These are phyloP conservation scores for Torymus tubicola DNA, from an alignment of 2,888 invertebrate genomes.

Conservation along the genomic window DNA sequence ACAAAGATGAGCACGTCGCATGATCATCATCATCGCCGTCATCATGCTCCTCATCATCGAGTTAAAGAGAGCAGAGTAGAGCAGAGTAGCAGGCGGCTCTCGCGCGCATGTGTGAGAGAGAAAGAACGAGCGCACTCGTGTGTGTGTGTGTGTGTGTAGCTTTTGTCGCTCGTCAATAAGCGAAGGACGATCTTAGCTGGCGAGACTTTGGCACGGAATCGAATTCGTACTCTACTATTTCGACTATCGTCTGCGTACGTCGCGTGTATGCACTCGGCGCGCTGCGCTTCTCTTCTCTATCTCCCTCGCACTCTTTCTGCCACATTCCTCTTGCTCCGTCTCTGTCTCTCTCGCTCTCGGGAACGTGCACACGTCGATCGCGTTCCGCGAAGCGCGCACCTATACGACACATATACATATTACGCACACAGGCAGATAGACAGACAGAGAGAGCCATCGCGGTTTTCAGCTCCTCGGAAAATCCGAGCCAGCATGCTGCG, in stretches of 20 bases:
- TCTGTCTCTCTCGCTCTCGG: not conserved
- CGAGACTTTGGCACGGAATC: slow-evolving; percentile 15
- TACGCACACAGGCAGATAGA: too few relatives aligned
- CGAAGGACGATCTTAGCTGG: slow-evolving; percentile 33
- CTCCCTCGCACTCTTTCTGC: too few relatives aligned
- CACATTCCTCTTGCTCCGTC: not conserved
- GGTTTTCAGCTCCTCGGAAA: too few relatives aligned
- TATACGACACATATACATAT: too few relatives aligned
- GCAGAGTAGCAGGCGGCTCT: too few relatives aligned
- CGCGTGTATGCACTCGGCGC: not conserved
- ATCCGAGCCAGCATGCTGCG: too few relatives aligned
- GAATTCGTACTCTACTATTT: slow-evolving; percentile 11
- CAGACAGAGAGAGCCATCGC: too few relatives aligned
- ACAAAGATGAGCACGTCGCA: too few relatives aligned
- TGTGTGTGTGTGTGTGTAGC: not conserved
- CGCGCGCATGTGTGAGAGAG: not conserved
- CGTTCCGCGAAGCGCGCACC: not conserved
- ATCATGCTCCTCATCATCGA: too few relatives aligned
- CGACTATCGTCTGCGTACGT: slow-evolving; percentile 1
- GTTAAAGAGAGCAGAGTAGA: too few relatives aligned
- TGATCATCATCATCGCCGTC: too few relatives aligned
- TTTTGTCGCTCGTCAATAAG: slow-evolving; percentile 21
- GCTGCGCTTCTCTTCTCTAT: not conserved
- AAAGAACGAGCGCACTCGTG: not conserved
- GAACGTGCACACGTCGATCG: too few relatives aligned